Percentiles rank a stretch among this genome's conserved stretches.
phyloP scores from a whole-genome alignment of 1,140 invertebrate genomes.

The Sesamia nonagrioides region DNA sequence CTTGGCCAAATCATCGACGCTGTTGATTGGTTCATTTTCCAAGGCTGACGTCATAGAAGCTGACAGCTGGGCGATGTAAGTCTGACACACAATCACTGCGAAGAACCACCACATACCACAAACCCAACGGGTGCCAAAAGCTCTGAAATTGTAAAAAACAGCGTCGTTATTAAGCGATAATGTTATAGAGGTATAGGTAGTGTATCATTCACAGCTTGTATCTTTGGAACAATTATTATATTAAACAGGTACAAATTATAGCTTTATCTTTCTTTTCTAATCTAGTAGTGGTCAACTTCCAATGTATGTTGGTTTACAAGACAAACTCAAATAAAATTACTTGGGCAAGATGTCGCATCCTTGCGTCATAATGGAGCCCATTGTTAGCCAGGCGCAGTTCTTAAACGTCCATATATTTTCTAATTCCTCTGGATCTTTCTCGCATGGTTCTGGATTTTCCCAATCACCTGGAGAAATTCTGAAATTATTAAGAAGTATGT shows the following conservation, averaged over 20 bases:
- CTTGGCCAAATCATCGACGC: slow-evolving; percentile 95
- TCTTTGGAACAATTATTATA: too few species aligned
- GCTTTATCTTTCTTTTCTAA: too few species aligned
- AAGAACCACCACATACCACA: slow-evolving; percentile 98
- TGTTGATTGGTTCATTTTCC: slow-evolving; percentile 95
- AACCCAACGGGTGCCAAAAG: slow-evolving; percentile 92
- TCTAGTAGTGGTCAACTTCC: too few species aligned
- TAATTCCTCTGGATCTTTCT: slow-evolving; percentile 92
- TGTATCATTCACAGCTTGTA: too few species aligned
- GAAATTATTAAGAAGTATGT: slow-evolving; percentile 26
- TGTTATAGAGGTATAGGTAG: too few species aligned
- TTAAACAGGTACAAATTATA: too few species aligned
- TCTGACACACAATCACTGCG: slow-evolving; percentile 97
- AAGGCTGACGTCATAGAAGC: slow-evolving; percentile 97
- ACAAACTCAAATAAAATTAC: slow-evolving; percentile 76
- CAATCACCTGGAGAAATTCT: slow-evolving; percentile 96
- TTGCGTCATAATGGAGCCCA: slow-evolving; percentile 94
- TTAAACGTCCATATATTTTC: slow-evolving; percentile 93
- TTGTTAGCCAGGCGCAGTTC: slow-evolving; percentile 93
- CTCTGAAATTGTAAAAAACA: slow-evolving; percentile 80
- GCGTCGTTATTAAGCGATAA: too few species aligned
- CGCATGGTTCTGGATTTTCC: slow-evolving; percentile 95
- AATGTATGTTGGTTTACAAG: too few species aligned
- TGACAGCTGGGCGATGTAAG: slow-evolving; percentile 98
- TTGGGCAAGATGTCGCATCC: slow-evolving; percentile 94